Evolutionary conservation across 1,140 invertebrate species (phyloP), one percentile per base, ranked within the genome.

Genomic region (Sitodiplosis mosellana): DNA sequence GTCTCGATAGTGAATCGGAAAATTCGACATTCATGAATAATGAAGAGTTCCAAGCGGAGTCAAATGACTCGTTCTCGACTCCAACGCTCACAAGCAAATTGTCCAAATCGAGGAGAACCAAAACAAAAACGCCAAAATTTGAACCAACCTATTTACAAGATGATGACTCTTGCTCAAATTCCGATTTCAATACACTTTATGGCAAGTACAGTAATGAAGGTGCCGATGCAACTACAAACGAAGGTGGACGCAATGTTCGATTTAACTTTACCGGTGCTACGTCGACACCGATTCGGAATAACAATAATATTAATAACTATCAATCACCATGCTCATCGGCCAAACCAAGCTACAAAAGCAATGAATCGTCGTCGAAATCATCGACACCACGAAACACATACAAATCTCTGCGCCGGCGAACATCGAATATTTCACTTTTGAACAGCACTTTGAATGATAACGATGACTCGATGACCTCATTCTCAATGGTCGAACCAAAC

Each of bases 121-220:
- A 49, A 63, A 61, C 49, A 56, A 61, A 49, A 59, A 59, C 10
- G 59, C 63, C 3, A 63, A 59, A 53, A 63, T 63, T 22, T 6
- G 15, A 47, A 12, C 14, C 10, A 20, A 12, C 14, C 11, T 37
- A 22, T 19, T 12, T 21, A 38, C 15, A 12, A 12, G 36, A 37
- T 8, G 46, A 47, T 11, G 46, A 47, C 18, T 40, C 19, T 7
- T 34, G 6, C 15, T 43, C 48, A 15, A 48, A 48, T 44, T n/a
- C 17, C 6, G 48, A 48, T 36, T 44, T 43, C 34, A 33, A 33
- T 17, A 33, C 48, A 6, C 12, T 40, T 12, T 43, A 18, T 33
- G 17, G 27, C 20, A 18, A n/a, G 14, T 43, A 18, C 18, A 43
- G 41, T 43, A 33, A 18, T 17, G 20, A 41, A 6, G 41, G 33